Evolutionary conservation across 2,888 invertebrate genomes (phyloP).

Genomic region (Tenthredo amoena): DNA sequence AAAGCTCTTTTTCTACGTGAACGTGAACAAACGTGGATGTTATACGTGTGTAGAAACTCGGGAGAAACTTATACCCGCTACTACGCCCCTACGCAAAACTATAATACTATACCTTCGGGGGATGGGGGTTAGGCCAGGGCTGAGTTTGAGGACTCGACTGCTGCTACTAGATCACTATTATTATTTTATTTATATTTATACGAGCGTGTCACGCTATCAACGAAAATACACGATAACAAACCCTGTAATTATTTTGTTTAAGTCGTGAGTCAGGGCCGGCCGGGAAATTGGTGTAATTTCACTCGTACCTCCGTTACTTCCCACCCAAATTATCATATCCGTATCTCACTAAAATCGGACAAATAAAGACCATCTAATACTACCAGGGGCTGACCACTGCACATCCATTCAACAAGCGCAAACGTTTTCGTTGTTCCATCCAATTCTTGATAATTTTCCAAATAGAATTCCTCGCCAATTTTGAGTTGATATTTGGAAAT

Average conservation of each 20-base stretch:
- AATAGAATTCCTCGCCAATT: too few relatives aligned
- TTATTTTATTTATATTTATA: conserved; percentile 57
- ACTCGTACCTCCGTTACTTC: neutral
- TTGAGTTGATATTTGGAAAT: too few relatives aligned
- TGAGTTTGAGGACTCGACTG: neutral
- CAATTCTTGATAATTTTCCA: neutral
- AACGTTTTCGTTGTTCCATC: neutral
- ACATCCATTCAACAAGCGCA: neutral
- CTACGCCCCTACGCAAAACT: conserved; percentile 3
- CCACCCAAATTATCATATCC: conserved; percentile 1
- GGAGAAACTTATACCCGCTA: neutral
- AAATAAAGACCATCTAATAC: neutral
- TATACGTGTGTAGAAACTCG: neutral
- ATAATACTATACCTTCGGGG: neutral
- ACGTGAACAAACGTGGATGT: neutral
- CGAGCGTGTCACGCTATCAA: conserved; percentile 56
- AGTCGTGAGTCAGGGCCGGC: conserved; percentile 45
- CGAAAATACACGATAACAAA: conserved; percentile 39
- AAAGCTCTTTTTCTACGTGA: neutral
- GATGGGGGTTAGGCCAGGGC: neutral
- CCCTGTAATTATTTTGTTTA: conserved; percentile 54
- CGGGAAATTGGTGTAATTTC: conserved; percentile 35
- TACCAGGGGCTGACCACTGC: neutral
- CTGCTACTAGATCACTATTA: conserved; percentile 41
- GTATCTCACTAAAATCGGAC: neutral